A percentile compares a stretch with the other conserved stretches of the same genome.
These are phyloP conservation scores for Gavia stellata DNA, from an alignment of 2,113 vertebrate species.

Conservation along the genomic window DNA sequence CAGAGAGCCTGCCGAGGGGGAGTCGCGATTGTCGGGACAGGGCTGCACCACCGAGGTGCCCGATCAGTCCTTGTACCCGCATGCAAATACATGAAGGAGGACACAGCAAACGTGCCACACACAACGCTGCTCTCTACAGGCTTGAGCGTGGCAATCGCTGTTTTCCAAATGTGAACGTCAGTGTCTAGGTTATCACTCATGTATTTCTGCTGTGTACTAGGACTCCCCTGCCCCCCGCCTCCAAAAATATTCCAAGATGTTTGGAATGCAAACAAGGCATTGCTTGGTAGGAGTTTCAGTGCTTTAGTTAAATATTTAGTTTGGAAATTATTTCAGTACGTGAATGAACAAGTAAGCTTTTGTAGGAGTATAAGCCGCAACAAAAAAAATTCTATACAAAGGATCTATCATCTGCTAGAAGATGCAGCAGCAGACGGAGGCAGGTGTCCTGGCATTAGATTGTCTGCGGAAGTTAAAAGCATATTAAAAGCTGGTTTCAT, in stretches of 20 bases:
- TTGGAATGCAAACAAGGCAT: constrained; percentile 35
- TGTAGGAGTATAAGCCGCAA: not conserved
- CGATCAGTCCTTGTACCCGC: not conserved
- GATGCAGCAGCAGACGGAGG: not conserved
- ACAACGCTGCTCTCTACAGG: accelerated
- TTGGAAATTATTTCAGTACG: constrained; percentile 30
- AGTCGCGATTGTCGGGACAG: not conserved
- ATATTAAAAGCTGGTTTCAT: not conserved
- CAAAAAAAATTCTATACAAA: not conserved
- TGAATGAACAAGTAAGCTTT: not conserved
- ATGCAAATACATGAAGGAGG: not conserved
- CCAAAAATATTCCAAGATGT: not conserved
- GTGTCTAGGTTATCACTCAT: not conserved
- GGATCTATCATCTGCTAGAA: not conserved
- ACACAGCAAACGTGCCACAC: not conserved
- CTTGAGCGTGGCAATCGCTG: accelerated
- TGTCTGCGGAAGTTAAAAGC: not conserved
- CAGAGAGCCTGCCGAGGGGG: not conserved
- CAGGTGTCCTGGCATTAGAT: not conserved
- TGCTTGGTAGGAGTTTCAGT: constrained; percentile 1
- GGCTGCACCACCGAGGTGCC: not conserved
- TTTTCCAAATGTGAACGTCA: not conserved
- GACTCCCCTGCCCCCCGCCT: not conserved
- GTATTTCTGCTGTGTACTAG: not conserved
- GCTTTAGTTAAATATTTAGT: constrained; percentile 32